phyloP scores from a whole-genome alignment of 2,888 invertebrate genomes.

The Torymus auratus region DNA sequence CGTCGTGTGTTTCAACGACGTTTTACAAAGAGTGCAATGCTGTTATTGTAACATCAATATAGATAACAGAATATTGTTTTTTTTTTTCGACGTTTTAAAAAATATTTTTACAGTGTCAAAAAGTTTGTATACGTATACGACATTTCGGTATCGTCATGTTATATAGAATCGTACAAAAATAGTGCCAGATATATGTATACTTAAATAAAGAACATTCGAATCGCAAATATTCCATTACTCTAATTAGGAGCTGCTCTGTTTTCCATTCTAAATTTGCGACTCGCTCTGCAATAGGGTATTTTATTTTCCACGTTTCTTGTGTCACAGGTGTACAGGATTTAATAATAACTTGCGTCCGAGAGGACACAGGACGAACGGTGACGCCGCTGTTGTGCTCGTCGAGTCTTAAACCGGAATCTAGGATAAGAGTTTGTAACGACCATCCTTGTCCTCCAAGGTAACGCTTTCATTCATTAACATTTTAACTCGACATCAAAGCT shows the following conservation, averaged over 20 bases:
- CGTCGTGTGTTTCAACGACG: too few relatives aligned
- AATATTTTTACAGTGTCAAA: too few relatives aligned
- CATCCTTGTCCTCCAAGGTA: conserved; percentile 95
- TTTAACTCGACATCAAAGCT: not conserved
- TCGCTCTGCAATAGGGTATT: too few relatives aligned
- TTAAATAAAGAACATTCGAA: too few relatives aligned
- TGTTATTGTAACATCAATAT: too few relatives aligned
- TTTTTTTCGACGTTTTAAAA: too few relatives aligned
- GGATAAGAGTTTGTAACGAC: conserved; percentile 94
- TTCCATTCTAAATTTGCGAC: not conserved
- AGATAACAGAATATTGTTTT: too few relatives aligned
- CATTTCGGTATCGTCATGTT: too few relatives aligned
- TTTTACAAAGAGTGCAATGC: too few relatives aligned
- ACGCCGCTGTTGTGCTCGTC: conserved; percentile 92
- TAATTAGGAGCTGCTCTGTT: not conserved
- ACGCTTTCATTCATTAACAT: conserved; percentile 55
- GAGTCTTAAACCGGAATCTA: conserved; percentile 91
- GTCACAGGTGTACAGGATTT: conserved; percentile 84
- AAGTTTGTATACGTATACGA: too few relatives aligned
- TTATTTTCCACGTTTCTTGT: not conserved
- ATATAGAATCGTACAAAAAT: too few relatives aligned
- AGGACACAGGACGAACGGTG: conserved; percentile 91
- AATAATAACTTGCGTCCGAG: conserved; percentile 91
- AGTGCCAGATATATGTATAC: not conserved
- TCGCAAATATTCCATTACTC: too few relatives aligned